Conservation (phyloP, 2,888 invertebrate species). For the Pachycephus smyrnensis region DNA sequence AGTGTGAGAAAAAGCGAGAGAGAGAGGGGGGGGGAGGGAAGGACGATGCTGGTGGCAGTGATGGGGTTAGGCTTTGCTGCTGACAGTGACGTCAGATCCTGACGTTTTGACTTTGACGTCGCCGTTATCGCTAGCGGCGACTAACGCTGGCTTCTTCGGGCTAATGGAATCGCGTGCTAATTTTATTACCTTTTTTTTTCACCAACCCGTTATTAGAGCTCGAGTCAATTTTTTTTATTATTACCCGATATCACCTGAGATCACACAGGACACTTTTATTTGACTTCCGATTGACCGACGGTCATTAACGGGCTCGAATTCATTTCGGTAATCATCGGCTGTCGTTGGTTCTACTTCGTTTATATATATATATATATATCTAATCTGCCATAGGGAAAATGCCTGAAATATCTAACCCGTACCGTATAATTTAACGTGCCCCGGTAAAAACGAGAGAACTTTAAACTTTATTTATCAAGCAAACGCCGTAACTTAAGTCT, state of each 20-base stretch:
- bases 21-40: slow-evolving; percentile 4
- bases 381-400: neutral
- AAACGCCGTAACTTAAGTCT: neutral
- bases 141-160: neutral
- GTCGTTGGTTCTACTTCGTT: neutral
- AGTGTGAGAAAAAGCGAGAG: neutral
- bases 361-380: neutral
- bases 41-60: slow-evolving; percentile 18
- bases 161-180: neutral
- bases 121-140: neutral
- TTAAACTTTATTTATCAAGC: too few relatives aligned
- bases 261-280: neutral
- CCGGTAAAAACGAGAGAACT: too few relatives aligned
- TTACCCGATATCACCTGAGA: too few relatives aligned
- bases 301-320: neutral
- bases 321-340: neutral
- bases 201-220: too few relatives aligned
- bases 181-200: too few relatives aligned
- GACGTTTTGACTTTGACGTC: neutral
- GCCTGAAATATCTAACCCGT: neutral
- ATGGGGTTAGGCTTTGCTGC: slow-evolving; percentile 26
- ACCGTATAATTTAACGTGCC: neutral
- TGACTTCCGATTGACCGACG: neutral
- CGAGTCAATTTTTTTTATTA: too few relatives aligned
- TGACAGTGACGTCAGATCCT: slow-evolving; percentile 7